phyloP scores from a whole-genome alignment of 2,797 vertebrate genomes.

The Rousettus madagascariensis region DNA sequence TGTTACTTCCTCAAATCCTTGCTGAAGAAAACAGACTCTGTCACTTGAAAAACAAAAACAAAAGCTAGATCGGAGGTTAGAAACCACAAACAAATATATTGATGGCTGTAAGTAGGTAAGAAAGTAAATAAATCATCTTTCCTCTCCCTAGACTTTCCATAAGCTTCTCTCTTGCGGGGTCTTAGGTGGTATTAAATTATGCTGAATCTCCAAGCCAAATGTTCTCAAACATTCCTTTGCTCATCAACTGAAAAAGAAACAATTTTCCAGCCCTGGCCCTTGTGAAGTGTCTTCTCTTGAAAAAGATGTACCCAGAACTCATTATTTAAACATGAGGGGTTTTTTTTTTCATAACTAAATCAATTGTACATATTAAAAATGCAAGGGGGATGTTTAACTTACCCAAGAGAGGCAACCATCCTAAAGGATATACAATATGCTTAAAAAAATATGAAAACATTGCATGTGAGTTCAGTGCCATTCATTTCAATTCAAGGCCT shows the following conservation, averaged over 20 bases:
- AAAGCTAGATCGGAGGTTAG: not conserved
- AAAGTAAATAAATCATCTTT: not conserved
- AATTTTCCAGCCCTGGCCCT: not conserved
- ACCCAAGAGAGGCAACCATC: constrained; percentile 13
- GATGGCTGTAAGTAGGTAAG: not conserved
- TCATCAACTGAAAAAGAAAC: constrained; percentile 15
- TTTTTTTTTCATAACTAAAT: constrained; percentile 31
- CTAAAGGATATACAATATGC: not conserved
- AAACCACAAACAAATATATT: constrained; percentile 36
- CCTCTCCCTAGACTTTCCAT: not conserved
- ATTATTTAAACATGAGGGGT: constrained; percentile 56
- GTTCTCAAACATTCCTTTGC: not conserved
- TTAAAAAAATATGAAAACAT: not conserved
- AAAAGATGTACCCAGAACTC: not conserved
- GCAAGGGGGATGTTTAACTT: constrained; percentile 4
- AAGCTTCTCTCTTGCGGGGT: not conserved
- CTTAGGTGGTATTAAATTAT: not conserved
- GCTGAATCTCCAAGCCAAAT: not conserved
- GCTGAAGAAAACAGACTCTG: not conserved
- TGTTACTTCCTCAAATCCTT: constrained; percentile 37
- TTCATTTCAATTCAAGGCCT: not conserved
- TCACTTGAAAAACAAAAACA: constrained; percentile 7
- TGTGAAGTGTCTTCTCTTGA: not conserved
- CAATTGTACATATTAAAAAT: constrained; percentile 57
- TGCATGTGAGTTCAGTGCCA: not conserved